These are phyloP conservation scores for Patella pellucida DNA, from an alignment of 2,888 invertebrate species.

Conservation along the genomic window DNA sequence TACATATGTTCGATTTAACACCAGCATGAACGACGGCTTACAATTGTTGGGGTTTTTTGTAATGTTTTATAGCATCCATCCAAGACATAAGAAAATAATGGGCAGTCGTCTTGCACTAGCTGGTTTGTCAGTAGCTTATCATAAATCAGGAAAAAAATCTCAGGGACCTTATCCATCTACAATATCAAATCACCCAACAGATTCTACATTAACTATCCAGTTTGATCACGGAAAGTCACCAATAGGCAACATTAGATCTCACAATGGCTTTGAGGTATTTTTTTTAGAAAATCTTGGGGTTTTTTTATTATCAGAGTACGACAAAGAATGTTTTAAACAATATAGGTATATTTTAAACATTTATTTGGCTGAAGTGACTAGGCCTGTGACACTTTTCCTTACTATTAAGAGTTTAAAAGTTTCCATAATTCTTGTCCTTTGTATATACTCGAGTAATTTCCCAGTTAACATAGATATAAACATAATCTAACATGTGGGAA, in stretches of 20 bases:
- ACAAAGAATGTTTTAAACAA: constrained; percentile 3
- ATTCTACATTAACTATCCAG: constrained; percentile 14
- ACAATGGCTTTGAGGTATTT: background rate
- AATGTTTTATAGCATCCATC: constrained; percentile 35
- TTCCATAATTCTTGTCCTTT: no score
- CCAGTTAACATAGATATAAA: no score
- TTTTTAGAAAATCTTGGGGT: background rate
- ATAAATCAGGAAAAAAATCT: constrained; percentile 24
- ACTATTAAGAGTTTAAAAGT: no score
- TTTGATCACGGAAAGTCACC: constrained; percentile 25
- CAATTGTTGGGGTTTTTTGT: no score
- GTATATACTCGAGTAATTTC: no score
- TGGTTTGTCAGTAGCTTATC: constrained; percentile 41
- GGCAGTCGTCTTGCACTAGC: constrained; percentile 40
- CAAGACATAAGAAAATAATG: constrained; percentile 40
- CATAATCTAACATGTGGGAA: no score
- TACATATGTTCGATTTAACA: no score
- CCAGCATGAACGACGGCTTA: no score
- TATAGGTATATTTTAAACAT: no score
- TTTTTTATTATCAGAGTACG: background rate
- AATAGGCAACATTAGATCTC: constrained; percentile 18
- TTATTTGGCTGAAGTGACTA: no score
- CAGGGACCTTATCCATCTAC: constrained; percentile 43
- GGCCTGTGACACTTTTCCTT: no score
- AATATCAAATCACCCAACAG: background rate